Percentiles rank a stretch among this genome's conserved stretches.
phyloP scores from a whole-genome alignment of 2,888 invertebrate species.

The Napeogenes inachia region DNA sequence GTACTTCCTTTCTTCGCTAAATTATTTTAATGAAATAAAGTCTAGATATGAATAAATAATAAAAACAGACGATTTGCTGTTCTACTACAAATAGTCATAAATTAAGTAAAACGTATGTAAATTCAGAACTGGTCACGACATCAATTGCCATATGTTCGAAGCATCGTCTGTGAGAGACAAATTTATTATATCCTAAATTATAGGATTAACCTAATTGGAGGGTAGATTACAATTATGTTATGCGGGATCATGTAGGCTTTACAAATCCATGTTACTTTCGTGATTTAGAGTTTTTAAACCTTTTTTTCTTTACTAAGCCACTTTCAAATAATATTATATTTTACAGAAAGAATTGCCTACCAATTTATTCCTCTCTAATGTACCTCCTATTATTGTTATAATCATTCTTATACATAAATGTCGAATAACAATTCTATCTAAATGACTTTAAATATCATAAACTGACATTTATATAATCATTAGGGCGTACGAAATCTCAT shows the following conservation, averaged over 20 bases:
- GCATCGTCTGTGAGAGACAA: slow-evolving; percentile 16
- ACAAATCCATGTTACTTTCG: neutral
- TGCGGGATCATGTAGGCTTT: neutral
- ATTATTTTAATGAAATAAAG: too few relatives aligned
- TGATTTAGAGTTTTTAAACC: neutral
- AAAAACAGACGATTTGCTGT: neutral
- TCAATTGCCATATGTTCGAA: slow-evolving; percentile 24
- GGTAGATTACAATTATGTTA: slow-evolving; percentile 5
- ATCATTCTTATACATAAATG: slow-evolving; percentile 6
- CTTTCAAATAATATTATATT: too few relatives aligned
- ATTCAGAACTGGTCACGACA: slow-evolving; percentile 21
- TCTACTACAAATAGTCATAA: neutral
- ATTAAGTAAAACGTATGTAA: slow-evolving; percentile 17
- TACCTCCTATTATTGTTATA: neutral
- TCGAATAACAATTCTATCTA: slow-evolving; percentile 17
- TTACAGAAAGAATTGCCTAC: neutral
- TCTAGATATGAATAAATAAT: neutral
- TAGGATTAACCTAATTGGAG: slow-evolving; percentile 4
- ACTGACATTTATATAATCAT: slow-evolving; percentile 30
- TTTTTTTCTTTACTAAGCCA: too few relatives aligned
- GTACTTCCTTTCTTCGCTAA: too few relatives aligned
- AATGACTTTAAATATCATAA: slow-evolving; percentile 26
- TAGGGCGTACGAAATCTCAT: slow-evolving; percentile 27
- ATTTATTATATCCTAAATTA: slow-evolving; percentile 6
- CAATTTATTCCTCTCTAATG: neutral